Evolutionary conservation across 2,888 invertebrate species (phyloP).

Genomic region (Acanthococcus lagerstroemiae): DNA sequence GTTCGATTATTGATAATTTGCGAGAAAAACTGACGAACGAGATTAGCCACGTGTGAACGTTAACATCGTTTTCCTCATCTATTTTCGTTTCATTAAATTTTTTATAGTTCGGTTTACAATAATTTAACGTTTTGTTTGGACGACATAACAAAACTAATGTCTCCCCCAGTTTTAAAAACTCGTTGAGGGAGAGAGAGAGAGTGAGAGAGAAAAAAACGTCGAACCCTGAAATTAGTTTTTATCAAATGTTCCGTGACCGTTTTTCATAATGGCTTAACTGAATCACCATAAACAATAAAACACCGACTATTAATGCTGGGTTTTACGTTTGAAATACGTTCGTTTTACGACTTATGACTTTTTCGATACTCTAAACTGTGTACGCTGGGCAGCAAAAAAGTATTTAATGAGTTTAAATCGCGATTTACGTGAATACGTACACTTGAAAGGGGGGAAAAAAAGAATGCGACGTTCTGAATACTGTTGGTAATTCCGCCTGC

Average conservation of each 20-base stretch:
- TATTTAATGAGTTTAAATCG: too few species aligned
- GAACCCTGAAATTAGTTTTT: constrained; percentile 27
- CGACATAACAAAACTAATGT: constrained; percentile 22
- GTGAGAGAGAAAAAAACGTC: constrained; percentile 1
- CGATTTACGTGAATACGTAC: too few species aligned
- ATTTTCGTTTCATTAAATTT: too few species aligned
- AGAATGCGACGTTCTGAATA: too few species aligned
- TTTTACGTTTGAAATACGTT: constrained; percentile 23
- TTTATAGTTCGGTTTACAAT: too few species aligned
- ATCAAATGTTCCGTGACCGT: constrained; percentile 29
- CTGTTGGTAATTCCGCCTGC: too few species aligned
- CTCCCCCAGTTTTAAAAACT: constrained; percentile 4
- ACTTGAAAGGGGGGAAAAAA: too few species aligned
- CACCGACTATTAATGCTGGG: constrained; percentile 27
- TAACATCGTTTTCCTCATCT: constrained; percentile 12
- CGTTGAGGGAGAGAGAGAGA: not conserved
- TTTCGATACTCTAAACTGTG: constrained; percentile 15
- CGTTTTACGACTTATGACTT: constrained; percentile 19
- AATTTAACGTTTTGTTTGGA: constrained; percentile 23
- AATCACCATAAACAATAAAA: constrained; percentile 27
- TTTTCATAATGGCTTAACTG: constrained; percentile 21
- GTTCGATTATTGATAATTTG: not conserved
- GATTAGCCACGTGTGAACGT: constrained; percentile 24
- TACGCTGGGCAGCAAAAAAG: too few species aligned
- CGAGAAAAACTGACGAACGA: constrained; percentile 19